Evolutionary conservation across 2,797 vertebrate genomes (phyloP), one percentile per base, ranked within the genome.

Genomic region (Carduelis carduelis): DNA sequence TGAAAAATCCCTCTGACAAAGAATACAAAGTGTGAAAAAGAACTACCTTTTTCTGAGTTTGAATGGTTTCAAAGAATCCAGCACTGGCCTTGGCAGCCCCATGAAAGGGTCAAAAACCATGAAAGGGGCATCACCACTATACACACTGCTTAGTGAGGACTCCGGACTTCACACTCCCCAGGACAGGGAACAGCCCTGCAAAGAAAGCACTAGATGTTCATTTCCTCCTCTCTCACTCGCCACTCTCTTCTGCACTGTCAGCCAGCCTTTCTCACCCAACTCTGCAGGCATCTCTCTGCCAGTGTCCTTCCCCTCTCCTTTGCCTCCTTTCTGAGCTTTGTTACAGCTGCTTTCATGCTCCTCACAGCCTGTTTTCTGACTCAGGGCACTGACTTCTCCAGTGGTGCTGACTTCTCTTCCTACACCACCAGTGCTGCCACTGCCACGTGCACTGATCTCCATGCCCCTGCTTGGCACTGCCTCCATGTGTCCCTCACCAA

Each of bases 1-100:
- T 74, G 74, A 93, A 96, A 96, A 95, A 88, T 21, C 24, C 46
- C 34, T 66, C 63, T 82, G 63, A 94, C 6, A 20, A 90, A 93
- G 55, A 70, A 87, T 32, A 89, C 21, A 64, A 84, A 81, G 59
- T 8, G 0, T 83, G 55, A 81, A 88, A 91, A 92, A 88, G 8
- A 57, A n/a, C 32, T 8, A 49, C 46, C 16, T 60, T 86, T 86
- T 69, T 69, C 87, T 63, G 55, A 76, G 49, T 32, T 72, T 82
- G 59, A 66, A 74, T 41, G 23, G 12, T 83, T 84, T 93, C 77
- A 87, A 64, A 64, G 18, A 30, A 84, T 55, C 15, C 64, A 66
- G 26, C 52, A 34, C 2, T 39, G n/a, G 11, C 34, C 60, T 71
- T 74, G 34, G 37, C 44, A 86, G 43, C 1, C 0, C 26, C 12